Conservation (phyloP, 2,113 vertebrate genomes). For the Sebastes schlegelii region DNA sequence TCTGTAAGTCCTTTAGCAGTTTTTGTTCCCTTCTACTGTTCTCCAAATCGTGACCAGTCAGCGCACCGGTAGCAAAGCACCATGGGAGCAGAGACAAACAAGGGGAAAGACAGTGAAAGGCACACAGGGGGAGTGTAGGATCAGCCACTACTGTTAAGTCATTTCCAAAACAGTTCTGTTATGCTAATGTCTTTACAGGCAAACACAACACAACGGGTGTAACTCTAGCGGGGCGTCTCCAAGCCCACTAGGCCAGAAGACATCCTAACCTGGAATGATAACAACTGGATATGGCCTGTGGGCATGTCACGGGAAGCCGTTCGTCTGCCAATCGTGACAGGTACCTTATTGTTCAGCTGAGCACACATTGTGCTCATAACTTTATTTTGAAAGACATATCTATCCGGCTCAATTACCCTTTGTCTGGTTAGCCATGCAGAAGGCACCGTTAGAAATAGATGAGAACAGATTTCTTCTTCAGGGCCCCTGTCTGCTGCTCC, state of each 20-base stretch:
- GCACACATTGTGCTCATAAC: constrained; percentile 68
- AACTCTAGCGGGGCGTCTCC: constrained; percentile 66
- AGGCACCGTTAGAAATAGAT: constrained; percentile 56
- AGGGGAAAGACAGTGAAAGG: neutral
- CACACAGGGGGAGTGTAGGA: neutral
- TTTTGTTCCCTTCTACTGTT: constrained; percentile 25
- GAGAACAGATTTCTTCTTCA: constrained; percentile 57
- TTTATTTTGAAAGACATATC: constrained; percentile 76
- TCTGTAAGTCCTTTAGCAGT: constrained; percentile 13
- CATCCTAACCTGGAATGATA: constrained; percentile 69
- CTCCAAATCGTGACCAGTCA: constrained; percentile 59
- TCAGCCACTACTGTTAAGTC: constrained; percentile 15
- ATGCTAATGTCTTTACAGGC: constrained; percentile 40
- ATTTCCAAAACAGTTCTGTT: constrained; percentile 29
- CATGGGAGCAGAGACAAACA: constrained; percentile 57
- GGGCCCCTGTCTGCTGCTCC: constrained; percentile 15
- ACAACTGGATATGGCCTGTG: constrained; percentile 64
- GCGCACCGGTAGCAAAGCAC: constrained; percentile 52
- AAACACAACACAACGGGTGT: constrained; percentile 50
- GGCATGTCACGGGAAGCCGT: constrained; percentile 73
- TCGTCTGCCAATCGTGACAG: constrained; percentile 71
- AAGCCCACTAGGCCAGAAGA: constrained; percentile 53
- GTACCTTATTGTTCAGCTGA: constrained; percentile 75
- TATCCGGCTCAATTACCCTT: constrained; percentile 69
- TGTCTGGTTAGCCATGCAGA: constrained; percentile 71